Conservation (phyloP, 2,888 invertebrate genomes). For the Elegia similella region DNA sequence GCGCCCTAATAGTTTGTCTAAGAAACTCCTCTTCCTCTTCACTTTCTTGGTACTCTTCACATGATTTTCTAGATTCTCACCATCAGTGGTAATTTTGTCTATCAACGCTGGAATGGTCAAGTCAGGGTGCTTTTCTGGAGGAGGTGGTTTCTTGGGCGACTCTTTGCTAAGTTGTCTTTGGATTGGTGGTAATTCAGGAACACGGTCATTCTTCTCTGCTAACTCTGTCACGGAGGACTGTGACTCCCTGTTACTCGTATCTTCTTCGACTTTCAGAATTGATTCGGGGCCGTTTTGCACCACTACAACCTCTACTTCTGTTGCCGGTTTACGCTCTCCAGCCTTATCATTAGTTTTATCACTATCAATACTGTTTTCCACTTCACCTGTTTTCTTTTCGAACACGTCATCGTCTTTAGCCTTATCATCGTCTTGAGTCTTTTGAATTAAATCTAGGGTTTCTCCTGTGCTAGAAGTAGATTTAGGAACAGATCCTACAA, state of each 20-base stretch:
- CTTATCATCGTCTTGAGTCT: slow-evolving; percentile 53
- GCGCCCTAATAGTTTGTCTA: slow-evolving; percentile 72
- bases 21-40: slow-evolving; percentile 73
- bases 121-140: slow-evolving; percentile 37
- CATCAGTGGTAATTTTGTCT: slow-evolving; percentile 66
- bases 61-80: slow-evolving; percentile 55
- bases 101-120: slow-evolving; percentile 68
- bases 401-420: slow-evolving; percentile 22
- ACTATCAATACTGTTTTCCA: slow-evolving; percentile 3
- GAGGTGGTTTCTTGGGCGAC: slow-evolving; percentile 45
- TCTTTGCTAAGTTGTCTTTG: slow-evolving; percentile 60
- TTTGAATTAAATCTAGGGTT: slow-evolving; percentile 50
- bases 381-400: slow-evolving; percentile 23
- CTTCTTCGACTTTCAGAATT: slow-evolving; percentile 32
- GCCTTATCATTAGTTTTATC: slow-evolving; percentile 27
- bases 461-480: slow-evolving; percentile 59
- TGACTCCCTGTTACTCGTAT: slow-evolving; percentile 41
- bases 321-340: slow-evolving; percentile 13
- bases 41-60: slow-evolving; percentile 60
- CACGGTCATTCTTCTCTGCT: slow-evolving; percentile 65
- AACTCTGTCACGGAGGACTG: slow-evolving; percentile 58
- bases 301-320: slow-evolving; percentile 38
- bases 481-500: slow-evolving; percentile 71
- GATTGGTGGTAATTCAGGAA: slow-evolving; percentile 60
- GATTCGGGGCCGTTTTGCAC: slow-evolving; percentile 52